Base-by-base conservation (phyloP, 2,797 vertebrate genomes). In the Arrhamphus sclerolepis region DNA sequence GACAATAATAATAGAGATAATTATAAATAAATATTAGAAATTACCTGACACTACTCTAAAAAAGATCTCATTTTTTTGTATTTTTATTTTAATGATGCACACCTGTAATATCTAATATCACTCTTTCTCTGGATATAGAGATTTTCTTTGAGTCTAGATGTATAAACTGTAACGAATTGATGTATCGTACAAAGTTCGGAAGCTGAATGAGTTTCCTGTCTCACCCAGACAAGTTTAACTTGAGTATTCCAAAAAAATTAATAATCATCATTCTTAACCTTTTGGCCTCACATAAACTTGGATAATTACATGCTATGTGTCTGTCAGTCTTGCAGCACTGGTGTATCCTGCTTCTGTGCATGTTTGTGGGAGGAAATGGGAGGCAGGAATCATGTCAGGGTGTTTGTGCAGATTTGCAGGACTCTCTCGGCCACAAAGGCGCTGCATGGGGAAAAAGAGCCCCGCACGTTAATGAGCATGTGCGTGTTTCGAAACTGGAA, bases 401-500 rank as follows among this genome's bases (percentile, higher is more conserved):
- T 49, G 64, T 76, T 71, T 72, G 71, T 57, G 61, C 57, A 77
- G 59, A 80, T 62, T 72, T 70, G 31, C 52, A 56, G 42, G 50
- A 62, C 60, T 63, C 78, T 69, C 65, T 79, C 68, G 72, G 50
- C 77, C 79, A 71, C 64, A 77, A 77, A 75, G 67, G 67, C 64
- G 61, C 34, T 68, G 61, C 58, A 55, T 57, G 73, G 77, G 40
- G 58, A 55, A 79, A 53, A 67, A 72, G 66, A 29, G 6, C 24
- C 56, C 4, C 29, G 75, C 77, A 72, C 74, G 72, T 76, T 85
- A 81, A 81, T 74, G 66, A 72, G 68, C 72, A 62, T 70, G 61
- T 69, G 68, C 64, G 20, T 70, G 77, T 76, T 83, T 62, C 72
- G 54, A 84, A 82, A 82, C 77, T 81, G 42, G 41, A 85, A 86